A percentile compares a stretch with the other conserved stretches of the same genome.
phyloP scores from a whole-genome alignment of 2,797 vertebrate species.

The Aselliscus stoliczkanus region DNA sequence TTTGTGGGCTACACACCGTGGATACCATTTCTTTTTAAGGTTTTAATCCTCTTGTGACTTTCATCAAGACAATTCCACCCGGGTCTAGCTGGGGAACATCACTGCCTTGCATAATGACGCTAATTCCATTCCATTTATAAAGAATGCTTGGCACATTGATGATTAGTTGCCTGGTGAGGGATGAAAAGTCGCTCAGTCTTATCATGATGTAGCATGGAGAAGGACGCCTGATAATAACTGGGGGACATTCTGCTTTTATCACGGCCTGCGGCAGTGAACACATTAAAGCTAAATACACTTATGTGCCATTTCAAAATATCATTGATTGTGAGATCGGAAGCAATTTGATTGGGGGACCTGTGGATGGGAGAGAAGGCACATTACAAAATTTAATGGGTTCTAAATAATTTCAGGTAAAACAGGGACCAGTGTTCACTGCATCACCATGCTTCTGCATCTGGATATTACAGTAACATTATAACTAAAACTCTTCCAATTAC shows the following conservation, averaged over 20 bases:
- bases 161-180: constrained; percentile 54
- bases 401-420: constrained; percentile 43
- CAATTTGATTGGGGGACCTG: background rate
- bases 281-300: constrained; percentile 47
- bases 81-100: background rate
- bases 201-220: background rate
- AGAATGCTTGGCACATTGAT: background rate
- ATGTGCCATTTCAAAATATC: background rate
- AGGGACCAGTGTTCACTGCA: background rate
- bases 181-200: constrained; percentile 8
- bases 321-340: background rate
- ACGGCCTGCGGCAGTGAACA: constrained; percentile 28
- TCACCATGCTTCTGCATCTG: background rate
- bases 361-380: background rate
- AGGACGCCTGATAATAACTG: constrained; percentile 36
- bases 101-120: background rate
- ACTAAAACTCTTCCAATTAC: constrained; percentile 7
- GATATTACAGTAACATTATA: background rate
- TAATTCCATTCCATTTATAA: constrained; percentile 18
- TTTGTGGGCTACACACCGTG: rapidly evolving
- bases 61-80: background rate
- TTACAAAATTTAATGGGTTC: background rate
- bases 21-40: background rate
- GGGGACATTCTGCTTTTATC: constrained; percentile 50
- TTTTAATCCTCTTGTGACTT: background rate